Evolutionary conservation across 2,797 vertebrate species (phyloP).

Genomic region (Sebastes oblongus): DNA sequence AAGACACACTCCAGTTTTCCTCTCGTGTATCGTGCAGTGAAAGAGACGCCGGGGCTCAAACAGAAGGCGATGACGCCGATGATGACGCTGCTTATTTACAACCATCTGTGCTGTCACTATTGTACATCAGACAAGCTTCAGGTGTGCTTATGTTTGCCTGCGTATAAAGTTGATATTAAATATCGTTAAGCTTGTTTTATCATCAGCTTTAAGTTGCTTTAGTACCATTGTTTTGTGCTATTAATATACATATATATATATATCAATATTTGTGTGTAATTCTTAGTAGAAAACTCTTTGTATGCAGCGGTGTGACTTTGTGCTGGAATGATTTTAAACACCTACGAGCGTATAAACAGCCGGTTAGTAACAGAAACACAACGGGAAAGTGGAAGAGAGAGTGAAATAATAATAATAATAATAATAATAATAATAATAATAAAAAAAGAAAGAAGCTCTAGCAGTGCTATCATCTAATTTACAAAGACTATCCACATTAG

Average conservation of each 20-base stretch:
- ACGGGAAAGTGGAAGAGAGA: background rate
- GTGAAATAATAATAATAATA: constrained; percentile 1
- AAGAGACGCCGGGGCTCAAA: background rate
- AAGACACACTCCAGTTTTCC: background rate
- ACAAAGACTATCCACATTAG: constrained; percentile 69
- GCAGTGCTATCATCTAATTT: constrained; percentile 56
- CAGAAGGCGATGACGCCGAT: background rate
- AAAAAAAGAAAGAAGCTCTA: constrained; percentile 22
- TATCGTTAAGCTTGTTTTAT: background rate
- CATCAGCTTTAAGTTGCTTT: background rate
- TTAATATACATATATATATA: background rate
- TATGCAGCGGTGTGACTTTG: constrained; percentile 33
- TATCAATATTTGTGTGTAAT: background rate
- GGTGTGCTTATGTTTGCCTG: constrained; percentile 32
- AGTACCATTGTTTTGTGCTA: constrained; percentile 60
- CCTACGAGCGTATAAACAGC: constrained; percentile 60
- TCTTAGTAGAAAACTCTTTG: constrained; percentile 25
- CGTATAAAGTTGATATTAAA: constrained; percentile 19
- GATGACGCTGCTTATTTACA: background rate
- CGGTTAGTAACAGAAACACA: constrained; percentile 77
- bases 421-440: too few relatives aligned
- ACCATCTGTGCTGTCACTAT: background rate
- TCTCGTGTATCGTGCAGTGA: background rate
- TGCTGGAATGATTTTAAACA: constrained; percentile 72
- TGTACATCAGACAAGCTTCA: background rate